phyloP scores from a whole-genome alignment of 2,888 invertebrate genomes.

The Hetaerina titia region DNA sequence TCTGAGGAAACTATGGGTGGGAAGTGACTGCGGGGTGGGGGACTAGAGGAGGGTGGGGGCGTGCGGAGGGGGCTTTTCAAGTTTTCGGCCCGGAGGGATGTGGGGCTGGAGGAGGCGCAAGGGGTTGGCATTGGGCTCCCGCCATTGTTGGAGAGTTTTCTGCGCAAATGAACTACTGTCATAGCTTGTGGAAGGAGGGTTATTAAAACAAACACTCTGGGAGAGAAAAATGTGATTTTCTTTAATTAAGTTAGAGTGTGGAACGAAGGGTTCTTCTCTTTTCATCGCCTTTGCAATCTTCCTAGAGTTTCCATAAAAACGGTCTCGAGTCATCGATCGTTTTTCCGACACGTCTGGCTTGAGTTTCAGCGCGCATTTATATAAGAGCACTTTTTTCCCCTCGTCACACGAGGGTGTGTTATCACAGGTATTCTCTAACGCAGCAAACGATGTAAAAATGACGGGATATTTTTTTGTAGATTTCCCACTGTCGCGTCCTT shows the following conservation, averaged over 20 bases:
- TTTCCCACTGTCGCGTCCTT: neutral
- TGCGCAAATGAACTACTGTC: conserved; percentile 61
- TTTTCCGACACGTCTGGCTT: neutral
- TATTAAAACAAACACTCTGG: conserved; percentile 48
- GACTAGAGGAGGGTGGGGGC: neutral
- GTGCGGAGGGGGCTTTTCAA: neutral
- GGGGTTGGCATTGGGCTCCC: neutral
- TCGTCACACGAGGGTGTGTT: neutral
- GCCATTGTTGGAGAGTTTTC: neutral
- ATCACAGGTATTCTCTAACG: neutral
- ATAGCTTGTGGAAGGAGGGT: neutral
- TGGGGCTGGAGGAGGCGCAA: neutral
- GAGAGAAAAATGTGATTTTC: conserved; percentile 41
- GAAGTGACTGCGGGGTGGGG: conserved; percentile 10
- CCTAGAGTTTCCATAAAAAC: neutral
- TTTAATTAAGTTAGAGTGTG: conserved; percentile 47
- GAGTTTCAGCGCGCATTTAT: neutral
- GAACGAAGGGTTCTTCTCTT: conserved; percentile 24
- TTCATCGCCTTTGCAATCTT: conserved; percentile 1
- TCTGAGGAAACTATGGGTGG: neutral
- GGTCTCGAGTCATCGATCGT: neutral
- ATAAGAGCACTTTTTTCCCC: neutral
- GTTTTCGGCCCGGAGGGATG: neutral
- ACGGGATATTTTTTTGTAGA: neutral
- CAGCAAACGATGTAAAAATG: neutral